Conservation (phyloP, 2,797 vertebrate species). For the Myripristis jacobus region DNA sequence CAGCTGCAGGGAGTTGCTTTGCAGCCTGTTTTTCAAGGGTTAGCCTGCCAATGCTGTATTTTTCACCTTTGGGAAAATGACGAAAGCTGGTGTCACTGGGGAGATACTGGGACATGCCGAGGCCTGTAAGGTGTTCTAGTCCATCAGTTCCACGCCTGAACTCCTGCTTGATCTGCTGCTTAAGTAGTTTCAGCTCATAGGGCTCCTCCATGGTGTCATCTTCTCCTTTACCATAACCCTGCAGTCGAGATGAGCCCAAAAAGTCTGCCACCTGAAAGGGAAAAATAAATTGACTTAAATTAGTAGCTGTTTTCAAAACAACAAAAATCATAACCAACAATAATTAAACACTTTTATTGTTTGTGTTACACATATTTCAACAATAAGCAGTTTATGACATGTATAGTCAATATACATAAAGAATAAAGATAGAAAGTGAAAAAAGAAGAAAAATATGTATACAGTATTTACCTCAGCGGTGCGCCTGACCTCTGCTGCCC, state of each 20-base stretch:
- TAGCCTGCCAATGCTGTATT: conserved; percentile 97
- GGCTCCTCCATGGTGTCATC: conserved; percentile 99
- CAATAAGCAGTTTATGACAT: background rate
- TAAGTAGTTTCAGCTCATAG: conserved; percentile 96
- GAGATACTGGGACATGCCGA: conserved; percentile 94
- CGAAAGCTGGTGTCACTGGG: conserved; percentile 92
- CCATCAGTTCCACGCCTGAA: conserved; percentile 95
- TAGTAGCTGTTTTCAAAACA: background rate
- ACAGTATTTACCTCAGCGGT: conserved; percentile 86
- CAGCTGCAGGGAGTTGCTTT: conserved; percentile 95
- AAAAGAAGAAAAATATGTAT: conserved; percentile 9
- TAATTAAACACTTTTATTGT: conserved; percentile 1
- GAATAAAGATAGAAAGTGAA: background rate
- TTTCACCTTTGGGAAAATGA: conserved; percentile 97
- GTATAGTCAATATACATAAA: background rate
- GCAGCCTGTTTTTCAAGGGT: conserved; percentile 99
- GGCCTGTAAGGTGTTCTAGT: conserved; percentile 91
- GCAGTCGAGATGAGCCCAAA: conserved; percentile 90
- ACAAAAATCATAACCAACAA: background rate
- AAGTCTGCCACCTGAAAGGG: conserved; percentile 89
- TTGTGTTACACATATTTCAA: background rate
- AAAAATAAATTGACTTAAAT: conserved; percentile 1
- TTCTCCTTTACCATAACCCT: conserved; percentile 93
- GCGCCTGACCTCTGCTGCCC: conserved; percentile 90
- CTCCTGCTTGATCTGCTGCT: conserved; percentile 99